A percentile compares a stretch with the other conserved stretches of the same genome.
Evolutionary conservation across 1,140 invertebrate species (phyloP).

Genomic region (Popillia japonica): DNA sequence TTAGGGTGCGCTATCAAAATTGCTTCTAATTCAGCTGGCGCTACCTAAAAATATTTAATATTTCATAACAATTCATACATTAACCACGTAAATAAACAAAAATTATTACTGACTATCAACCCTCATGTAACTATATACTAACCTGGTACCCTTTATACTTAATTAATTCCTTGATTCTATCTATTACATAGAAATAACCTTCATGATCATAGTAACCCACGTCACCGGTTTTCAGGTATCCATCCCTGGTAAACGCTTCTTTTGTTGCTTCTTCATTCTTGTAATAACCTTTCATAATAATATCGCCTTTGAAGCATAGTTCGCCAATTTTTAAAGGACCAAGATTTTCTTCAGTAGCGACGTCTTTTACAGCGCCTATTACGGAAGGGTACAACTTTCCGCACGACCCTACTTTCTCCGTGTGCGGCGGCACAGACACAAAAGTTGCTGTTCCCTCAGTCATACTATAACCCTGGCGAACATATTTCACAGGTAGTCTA

Average conservation of each 20-base stretch:
- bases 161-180: constrained; percentile 89
- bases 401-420: constrained; percentile 64
- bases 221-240: constrained; percentile 86
- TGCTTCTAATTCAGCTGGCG: constrained; percentile 40
- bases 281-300: constrained; percentile 72
- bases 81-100: no score
- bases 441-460: constrained; percentile 69
- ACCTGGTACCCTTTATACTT: constrained; percentile 83
- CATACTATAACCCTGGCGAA: constrained; percentile 73
- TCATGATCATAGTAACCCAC: constrained; percentile 80
- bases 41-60: constrained; percentile 30
- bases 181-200: constrained; percentile 78
- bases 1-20: constrained; percentile 32
- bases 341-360: constrained; percentile 67
- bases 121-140: constrained; percentile 41
- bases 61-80: no score
- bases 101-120: no score
- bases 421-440: constrained; percentile 41
- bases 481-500: constrained; percentile 20
- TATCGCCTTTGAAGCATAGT: constrained; percentile 72
- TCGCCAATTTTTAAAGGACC: constrained; percentile 72
- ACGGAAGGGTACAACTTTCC: constrained; percentile 66
- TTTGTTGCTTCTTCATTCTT: constrained; percentile 76
- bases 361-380: constrained; percentile 68
- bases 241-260: constrained; percentile 72